A percentile compares a stretch with the other conserved stretches of the same genome.
These are phyloP conservation scores for Nematopogon swammerdamellus DNA, from an alignment of 2,888 invertebrate genomes.

Conservation along the genomic window DNA sequence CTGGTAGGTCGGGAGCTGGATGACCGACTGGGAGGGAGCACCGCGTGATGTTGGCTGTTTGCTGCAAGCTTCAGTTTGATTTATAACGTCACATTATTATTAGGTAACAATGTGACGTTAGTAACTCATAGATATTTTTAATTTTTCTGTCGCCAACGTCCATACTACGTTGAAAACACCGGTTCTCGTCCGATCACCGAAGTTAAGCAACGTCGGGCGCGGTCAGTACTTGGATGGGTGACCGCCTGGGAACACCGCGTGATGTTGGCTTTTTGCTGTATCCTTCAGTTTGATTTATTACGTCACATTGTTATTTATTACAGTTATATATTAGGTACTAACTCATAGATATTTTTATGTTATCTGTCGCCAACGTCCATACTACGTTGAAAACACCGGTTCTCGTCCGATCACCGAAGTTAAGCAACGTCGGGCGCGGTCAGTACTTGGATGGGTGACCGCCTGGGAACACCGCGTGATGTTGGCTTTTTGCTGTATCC, in stretches of 20 bases:
- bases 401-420: constrained; percentile 53
- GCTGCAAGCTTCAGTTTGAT: too few relatives aligned
- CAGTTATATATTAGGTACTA: too few relatives aligned
- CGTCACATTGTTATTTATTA: too few relatives aligned
- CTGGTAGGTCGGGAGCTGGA: too few relatives aligned
- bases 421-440: constrained; percentile 48
- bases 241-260: constrained; percentile 34
- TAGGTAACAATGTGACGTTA: too few relatives aligned
- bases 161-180: constrained; percentile 8
- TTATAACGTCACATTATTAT: too few relatives aligned
- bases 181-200: constrained; percentile 9
- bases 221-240: constrained; percentile 36
- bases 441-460: constrained; percentile 52
- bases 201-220: constrained; percentile 26
- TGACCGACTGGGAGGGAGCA: too few relatives aligned
- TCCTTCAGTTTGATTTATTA: too few relatives aligned
- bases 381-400: constrained; percentile 46
- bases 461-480: constrained; percentile 43
- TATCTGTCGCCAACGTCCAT: constrained; percentile 29
- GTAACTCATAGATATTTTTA: too few relatives aligned
- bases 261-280: constrained; percentile 26
- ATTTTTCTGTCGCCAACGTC: constrained; percentile 7
- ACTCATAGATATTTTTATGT: too few relatives aligned
- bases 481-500: constrained; percentile 24
- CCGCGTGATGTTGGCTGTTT: too few relatives aligned